Evolutionary conservation across 2,888 invertebrate genomes (phyloP).

Genomic region (Drosophila nigritarsus): DNA sequence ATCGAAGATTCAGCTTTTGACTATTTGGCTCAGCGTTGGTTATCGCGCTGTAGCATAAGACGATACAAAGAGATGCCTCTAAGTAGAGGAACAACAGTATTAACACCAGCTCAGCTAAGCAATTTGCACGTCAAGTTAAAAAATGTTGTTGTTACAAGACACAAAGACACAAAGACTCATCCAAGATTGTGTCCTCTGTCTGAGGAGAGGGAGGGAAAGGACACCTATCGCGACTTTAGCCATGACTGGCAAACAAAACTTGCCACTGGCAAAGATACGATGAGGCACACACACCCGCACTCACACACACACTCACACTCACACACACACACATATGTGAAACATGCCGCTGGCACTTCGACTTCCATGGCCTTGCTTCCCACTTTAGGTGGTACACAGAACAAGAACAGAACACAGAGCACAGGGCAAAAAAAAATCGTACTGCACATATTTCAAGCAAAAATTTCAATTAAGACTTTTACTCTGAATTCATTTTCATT

Average conservation of each 20-base stretch:
- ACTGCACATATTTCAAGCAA: slow-evolving; percentile 72
- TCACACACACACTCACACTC: slow-evolving; percentile 6
- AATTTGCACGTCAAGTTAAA: slow-evolving; percentile 58
- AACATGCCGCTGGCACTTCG: slow-evolving; percentile 59
- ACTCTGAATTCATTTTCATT: slow-evolving; percentile 72
- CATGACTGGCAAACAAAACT: slow-evolving; percentile 68
- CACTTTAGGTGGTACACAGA: slow-evolving; percentile 62
- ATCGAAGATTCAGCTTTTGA: slow-evolving; percentile 47
- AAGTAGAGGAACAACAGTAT: not conserved
- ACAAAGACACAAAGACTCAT: slow-evolving; percentile 50
- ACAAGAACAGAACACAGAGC: not conserved
- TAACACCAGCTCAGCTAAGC: slow-evolving; percentile 34
- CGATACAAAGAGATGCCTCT: slow-evolving; percentile 30
- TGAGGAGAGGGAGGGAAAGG: not conserved
- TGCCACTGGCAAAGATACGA: slow-evolving; percentile 61
- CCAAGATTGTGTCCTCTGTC: slow-evolving; percentile 43
- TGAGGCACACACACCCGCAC: slow-evolving; percentile 19
- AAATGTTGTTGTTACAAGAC: slow-evolving; percentile 50
- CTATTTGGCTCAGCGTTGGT: slow-evolving; percentile 53
- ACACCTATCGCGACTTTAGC: slow-evolving; percentile 61
- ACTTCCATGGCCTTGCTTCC: slow-evolving; percentile 59
- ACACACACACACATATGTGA: slow-evolving; percentile 12
- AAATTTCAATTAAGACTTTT: slow-evolving; percentile 82
- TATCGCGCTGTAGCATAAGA: slow-evolving; percentile 26
- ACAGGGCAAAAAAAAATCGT: slow-evolving; percentile 48